phyloP scores from a whole-genome alignment of 1,140 invertebrate species.

The Papilio polyxenes region DNA sequence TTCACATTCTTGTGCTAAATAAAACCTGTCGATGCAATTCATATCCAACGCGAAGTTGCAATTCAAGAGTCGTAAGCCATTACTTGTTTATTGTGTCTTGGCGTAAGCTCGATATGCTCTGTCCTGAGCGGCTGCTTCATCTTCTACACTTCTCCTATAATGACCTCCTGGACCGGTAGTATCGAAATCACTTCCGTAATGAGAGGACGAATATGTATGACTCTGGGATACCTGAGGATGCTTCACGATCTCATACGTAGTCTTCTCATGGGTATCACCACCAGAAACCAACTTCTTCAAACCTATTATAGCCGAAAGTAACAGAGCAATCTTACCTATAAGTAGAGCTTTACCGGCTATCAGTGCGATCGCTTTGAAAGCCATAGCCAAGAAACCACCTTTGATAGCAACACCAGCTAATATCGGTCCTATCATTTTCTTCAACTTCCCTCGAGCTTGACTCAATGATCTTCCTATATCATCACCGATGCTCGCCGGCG shows the following conservation, averaged over 20 bases:
- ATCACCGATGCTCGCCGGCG: constrained; percentile 70
- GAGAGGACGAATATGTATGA: constrained; percentile 87
- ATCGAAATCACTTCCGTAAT: constrained; percentile 85
- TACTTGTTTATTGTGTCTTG: constrained; percentile 60
- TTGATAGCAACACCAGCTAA: constrained; percentile 88
- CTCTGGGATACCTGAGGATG: constrained; percentile 89
- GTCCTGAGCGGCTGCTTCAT: constrained; percentile 82
- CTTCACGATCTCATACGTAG: constrained; percentile 91
- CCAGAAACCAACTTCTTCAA: constrained; percentile 87
- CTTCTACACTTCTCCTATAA: constrained; percentile 83
- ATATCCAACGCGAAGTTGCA: constrained; percentile 50
- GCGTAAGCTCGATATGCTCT: constrained; percentile 81
- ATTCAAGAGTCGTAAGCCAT: constrained; percentile 71
- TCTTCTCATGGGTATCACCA: constrained; percentile 85
- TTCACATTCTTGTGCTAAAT: constrained; percentile 4
- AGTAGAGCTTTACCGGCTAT: constrained; percentile 89
- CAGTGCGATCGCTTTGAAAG: constrained; percentile 87
- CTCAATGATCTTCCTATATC: constrained; percentile 79
- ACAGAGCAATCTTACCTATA: constrained; percentile 87
- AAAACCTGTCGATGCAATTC: background rate
- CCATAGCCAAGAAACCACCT: constrained; percentile 88
- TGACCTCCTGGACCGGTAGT: constrained; percentile 81
- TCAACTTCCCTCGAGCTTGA: constrained; percentile 87
- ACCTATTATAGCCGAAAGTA: constrained; percentile 87
- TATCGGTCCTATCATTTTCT: constrained; percentile 91